These are phyloP conservation scores for Calycopis cecrops DNA, from an alignment of 1,140 invertebrate species.

Conservation along the genomic window DNA sequence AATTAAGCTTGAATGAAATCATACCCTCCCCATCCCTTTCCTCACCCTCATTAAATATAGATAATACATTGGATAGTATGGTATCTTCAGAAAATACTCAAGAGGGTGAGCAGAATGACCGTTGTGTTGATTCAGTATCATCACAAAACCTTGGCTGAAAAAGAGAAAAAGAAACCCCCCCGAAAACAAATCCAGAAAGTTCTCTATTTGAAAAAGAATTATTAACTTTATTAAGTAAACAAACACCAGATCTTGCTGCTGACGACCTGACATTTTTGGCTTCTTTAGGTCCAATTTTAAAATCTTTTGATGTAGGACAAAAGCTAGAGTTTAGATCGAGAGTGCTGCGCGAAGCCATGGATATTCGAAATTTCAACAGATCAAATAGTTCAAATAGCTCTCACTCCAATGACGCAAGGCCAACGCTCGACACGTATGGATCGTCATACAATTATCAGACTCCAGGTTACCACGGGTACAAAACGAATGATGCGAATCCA, in stretches of 20 bases:
- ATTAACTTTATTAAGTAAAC: conserved; percentile 16
- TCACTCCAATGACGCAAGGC: too few species aligned
- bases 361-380: conserved; percentile 14
- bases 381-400: conserved; percentile 8
- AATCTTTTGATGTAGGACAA: conserved; percentile 23
- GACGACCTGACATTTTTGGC: conserved; percentile 19
- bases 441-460: too few species aligned
- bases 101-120: conserved; percentile 9
- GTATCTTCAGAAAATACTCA: conserved; percentile 3
- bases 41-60: conserved; percentile 19
- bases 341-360: conserved; percentile 18
- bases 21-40: background rate
- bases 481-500: too few species aligned
- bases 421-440: too few species aligned
- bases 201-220: conserved; percentile 19
- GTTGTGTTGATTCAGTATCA: conserved; percentile 11
- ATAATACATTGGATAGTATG: conserved; percentile 13
- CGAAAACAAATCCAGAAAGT: conserved; percentile 22
- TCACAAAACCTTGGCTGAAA: conserved; percentile 19
- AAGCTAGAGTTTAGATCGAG: conserved; percentile 21
- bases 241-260: conserved; percentile 16
- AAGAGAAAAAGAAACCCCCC: conserved; percentile 17
- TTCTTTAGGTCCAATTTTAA: conserved; percentile 26
- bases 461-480: too few species aligned
- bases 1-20: conserved; percentile 12